Conservation (phyloP, 1,140 invertebrate species). For the Dendrolimus kikuchii region DNA sequence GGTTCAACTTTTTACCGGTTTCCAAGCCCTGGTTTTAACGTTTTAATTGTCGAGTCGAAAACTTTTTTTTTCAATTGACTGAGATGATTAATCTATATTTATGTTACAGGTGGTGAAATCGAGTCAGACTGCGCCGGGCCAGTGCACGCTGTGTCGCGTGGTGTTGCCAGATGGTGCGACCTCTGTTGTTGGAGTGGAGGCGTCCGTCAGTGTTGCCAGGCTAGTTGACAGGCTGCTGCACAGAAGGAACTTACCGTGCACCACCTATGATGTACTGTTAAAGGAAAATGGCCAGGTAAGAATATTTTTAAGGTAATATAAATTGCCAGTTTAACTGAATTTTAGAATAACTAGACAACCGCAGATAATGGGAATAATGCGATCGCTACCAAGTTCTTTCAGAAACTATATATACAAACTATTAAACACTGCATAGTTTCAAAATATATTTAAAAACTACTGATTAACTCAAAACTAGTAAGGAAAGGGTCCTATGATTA, state of each 20-base stretch:
- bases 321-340: neutral
- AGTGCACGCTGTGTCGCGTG: conserved; percentile 83
- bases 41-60: neutral
- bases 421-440: too few relatives aligned
- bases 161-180: conserved; percentile 92
- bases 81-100: neutral
- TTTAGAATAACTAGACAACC: too few relatives aligned
- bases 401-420: too few relatives aligned
- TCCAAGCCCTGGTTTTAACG: neutral
- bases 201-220: conserved; percentile 81
- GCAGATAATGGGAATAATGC: too few relatives aligned
- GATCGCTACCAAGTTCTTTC: too few relatives aligned
- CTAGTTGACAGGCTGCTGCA: conserved; percentile 86
- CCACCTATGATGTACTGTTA: conserved; percentile 41
- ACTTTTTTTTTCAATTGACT: neutral
- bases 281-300: conserved; percentile 29
- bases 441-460: too few relatives aligned
- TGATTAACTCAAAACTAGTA: too few relatives aligned
- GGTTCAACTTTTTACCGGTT: too few relatives aligned
- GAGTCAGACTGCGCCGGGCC: conserved; percentile 62
- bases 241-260: conserved; percentile 33
- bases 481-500: too few relatives aligned
- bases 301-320: neutral
- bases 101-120: conserved; percentile 43
- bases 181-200: conserved; percentile 87